Evolutionary conservation across 2,888 invertebrate genomes (phyloP).

Genomic region (Pardosa pseudoannulata): DNA sequence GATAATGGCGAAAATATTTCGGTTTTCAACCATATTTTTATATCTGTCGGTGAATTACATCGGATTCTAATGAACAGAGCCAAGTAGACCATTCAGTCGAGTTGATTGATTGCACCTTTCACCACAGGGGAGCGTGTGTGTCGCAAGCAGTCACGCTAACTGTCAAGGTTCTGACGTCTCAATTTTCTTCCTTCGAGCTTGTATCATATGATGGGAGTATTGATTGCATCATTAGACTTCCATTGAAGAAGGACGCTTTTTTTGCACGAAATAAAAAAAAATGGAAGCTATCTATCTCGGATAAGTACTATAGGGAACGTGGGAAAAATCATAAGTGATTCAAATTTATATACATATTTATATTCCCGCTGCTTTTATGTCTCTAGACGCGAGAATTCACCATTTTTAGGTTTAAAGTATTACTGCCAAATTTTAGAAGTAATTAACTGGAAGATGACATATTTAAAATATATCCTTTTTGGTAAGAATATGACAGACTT

Average conservation of each 20-base stretch:
- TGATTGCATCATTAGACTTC: slow-evolving; percentile 1
- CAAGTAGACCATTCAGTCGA: not conserved
- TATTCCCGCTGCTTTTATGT: no score
- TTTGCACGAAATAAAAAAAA: not conserved
- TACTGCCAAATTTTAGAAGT: no score
- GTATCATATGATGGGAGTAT: not conserved
- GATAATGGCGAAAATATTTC: no score
- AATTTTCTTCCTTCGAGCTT: not conserved
- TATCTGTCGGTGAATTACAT: not conserved
- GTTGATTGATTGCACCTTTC: slow-evolving; percentile 2
- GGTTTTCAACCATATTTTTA: not conserved
- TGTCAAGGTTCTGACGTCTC: not conserved
- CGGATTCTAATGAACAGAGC: not conserved
- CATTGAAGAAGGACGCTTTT: not conserved
- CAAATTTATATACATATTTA: no score
- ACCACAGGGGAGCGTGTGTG: not conserved
- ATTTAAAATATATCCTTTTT: no score
- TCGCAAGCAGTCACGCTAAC: not conserved
- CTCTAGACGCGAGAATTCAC: no score
- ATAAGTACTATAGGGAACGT: no score
- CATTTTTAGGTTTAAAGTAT: no score
- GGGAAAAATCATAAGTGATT: no score
- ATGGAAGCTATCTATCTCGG: no score
- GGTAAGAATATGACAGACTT: no score
- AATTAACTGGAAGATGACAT: no score